These are phyloP conservation scores for Chirona hameri DNA, from an alignment of 2,888 invertebrate genomes.

Conservation along the genomic window DNA sequence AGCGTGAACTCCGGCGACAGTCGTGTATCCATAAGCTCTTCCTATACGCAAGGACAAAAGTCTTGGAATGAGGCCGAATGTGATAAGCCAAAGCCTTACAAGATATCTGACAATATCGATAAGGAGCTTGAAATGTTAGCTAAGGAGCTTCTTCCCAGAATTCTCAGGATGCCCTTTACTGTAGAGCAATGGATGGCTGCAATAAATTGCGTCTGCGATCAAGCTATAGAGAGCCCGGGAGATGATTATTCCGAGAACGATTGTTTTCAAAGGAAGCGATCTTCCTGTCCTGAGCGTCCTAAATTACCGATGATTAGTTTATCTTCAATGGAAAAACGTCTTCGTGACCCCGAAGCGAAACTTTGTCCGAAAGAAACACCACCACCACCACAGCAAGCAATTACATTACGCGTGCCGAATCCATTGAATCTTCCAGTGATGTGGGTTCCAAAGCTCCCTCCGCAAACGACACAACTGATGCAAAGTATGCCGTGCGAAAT, in stretches of 20 bases:
- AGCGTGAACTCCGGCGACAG: not conserved
- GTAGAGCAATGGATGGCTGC: not conserved
- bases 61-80: not conserved
- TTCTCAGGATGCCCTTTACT: not conserved
- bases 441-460: not conserved
- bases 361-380: not conserved
- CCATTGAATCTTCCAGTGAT: not conserved
- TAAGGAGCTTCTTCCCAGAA: not conserved
- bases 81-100: not conserved
- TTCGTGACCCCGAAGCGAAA: not conserved
- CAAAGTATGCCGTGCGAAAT: not conserved
- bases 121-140: not conserved
- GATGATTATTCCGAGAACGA: not conserved
- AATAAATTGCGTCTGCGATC: not conserved
- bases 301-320: not conserved
- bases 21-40: not conserved
- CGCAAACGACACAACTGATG: not conserved
- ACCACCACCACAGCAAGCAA: not conserved
- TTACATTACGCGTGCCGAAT: not conserved
- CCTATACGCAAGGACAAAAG: not conserved
- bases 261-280: not conserved
- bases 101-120: not conserved
- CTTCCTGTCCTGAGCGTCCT: not conserved
- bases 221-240: not conserved
- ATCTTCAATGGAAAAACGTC: not conserved